Percentiles rank a stretch among this genome's conserved stretches.
Evolutionary conservation across 2,888 invertebrate species (phyloP).

Genomic region (Drosophila buzzatii): DNA sequence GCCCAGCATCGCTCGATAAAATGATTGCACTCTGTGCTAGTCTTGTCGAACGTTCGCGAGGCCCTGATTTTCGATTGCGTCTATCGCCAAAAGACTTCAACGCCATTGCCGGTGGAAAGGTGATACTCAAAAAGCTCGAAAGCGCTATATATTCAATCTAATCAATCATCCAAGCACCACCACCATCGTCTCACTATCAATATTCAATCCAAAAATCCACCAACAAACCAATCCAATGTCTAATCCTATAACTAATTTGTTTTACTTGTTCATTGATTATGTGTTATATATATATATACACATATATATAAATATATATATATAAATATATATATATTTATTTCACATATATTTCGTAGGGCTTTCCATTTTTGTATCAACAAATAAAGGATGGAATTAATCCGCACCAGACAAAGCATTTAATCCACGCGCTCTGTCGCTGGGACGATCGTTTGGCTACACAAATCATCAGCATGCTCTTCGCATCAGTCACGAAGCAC

Average conservation of each 20-base stretch:
- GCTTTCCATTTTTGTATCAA: conserved; percentile 96
- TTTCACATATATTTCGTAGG: conserved; percentile 86
- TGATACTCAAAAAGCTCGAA: conserved; percentile 81
- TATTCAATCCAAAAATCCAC: conserved; percentile 34
- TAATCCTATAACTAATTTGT: conserved; percentile 27
- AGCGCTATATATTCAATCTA: conserved; percentile 42
- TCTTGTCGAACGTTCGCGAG: conserved; percentile 94
- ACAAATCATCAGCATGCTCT: conserved; percentile 95
- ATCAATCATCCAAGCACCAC: conserved; percentile 37
- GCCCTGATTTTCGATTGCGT: conserved; percentile 90
- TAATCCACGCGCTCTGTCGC: conserved; percentile 95
- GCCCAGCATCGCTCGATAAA: conserved; percentile 96
- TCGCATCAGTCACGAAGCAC: conserved; percentile 95
- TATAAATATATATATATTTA: conserved; percentile 18
- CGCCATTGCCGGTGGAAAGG: conserved; percentile 94
- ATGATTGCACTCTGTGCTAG: conserved; percentile 96
- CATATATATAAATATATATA: background rate
- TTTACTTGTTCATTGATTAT: conserved; percentile 23
- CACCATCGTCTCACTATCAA: conserved; percentile 22
- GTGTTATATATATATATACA: conserved; percentile 12
- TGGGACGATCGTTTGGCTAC: conserved; percentile 96
- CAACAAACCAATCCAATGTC: conserved; percentile 23
- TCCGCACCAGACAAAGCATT: conserved; percentile 94
- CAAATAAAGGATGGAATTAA: conserved; percentile 97
- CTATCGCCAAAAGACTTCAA: conserved; percentile 92